phyloP scores from a whole-genome alignment of 2,113 vertebrate genomes.

The Hippoglossus stenolepis region DNA sequence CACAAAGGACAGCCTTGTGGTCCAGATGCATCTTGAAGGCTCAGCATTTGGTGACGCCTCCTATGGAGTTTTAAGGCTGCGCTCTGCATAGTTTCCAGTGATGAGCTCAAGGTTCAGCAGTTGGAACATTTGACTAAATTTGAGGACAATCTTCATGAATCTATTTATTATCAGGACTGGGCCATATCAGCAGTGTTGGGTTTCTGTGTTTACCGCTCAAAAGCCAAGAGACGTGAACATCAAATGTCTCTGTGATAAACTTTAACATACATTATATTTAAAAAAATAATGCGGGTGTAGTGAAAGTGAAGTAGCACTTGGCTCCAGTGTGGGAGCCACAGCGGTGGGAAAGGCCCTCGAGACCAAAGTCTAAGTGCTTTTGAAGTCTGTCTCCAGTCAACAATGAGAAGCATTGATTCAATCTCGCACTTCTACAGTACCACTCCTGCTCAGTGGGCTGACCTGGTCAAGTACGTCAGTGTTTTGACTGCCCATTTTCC shows the following conservation, averaged over 20 bases:
- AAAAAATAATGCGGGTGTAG: conserved; percentile 48
- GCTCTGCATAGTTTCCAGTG: conserved; percentile 70
- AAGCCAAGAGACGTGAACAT: conserved; percentile 5
- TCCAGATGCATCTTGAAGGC: conserved; percentile 64
- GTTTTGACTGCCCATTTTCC: conserved; percentile 76
- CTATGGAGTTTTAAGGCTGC: conserved; percentile 54
- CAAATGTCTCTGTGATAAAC: conserved; percentile 17
- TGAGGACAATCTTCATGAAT: conserved; percentile 17
- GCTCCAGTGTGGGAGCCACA: conserved; percentile 36
- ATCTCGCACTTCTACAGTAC: conserved; percentile 52
- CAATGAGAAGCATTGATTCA: conserved; percentile 79
- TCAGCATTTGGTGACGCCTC: conserved; percentile 42
- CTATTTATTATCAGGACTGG: conserved; percentile 26
- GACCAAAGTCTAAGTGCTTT: conserved; percentile 64
- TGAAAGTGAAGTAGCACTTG: conserved; percentile 29
- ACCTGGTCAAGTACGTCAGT: conserved; percentile 77
- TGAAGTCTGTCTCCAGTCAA: conserved; percentile 67
- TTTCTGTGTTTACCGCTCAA: conserved; percentile 6
- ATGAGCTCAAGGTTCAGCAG: conserved; percentile 40
- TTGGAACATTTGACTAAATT: conserved; percentile 28
- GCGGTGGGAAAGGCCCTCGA: conserved; percentile 71
- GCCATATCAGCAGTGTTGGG: conserved; percentile 8
- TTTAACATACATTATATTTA: conserved; percentile 32
- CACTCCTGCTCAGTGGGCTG: conserved; percentile 40
- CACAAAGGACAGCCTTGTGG: conserved; percentile 77